Evolutionary conservation across 2,113 vertebrate genomes (phyloP).

Genomic region (Indicator maculatus): DNA sequence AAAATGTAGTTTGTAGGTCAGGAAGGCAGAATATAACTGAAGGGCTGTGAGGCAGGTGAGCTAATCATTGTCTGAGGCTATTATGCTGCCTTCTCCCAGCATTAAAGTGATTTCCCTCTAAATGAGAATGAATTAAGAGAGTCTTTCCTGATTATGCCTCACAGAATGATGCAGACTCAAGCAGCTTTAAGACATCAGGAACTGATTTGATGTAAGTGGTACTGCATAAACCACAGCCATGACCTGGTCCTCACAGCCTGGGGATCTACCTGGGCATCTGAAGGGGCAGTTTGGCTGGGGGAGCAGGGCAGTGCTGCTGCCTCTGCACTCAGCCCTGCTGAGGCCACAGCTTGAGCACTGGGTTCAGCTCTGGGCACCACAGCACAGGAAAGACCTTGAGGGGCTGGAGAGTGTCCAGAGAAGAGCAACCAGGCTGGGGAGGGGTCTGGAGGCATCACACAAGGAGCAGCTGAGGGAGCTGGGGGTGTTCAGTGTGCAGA

Average conservation of each 20-base stretch:
- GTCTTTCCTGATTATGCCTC: slow-evolving; percentile 16
- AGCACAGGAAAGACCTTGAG: too few relatives aligned
- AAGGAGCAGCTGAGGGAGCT: too few relatives aligned
- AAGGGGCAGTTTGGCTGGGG: background rate
- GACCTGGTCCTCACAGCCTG: background rate
- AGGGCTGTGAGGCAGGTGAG: slow-evolving; percentile 8
- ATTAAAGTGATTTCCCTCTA: background rate
- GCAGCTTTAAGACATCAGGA: background rate
- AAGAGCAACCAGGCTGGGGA: too few relatives aligned
- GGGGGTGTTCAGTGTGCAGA: too few relatives aligned
- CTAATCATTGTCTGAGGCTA: background rate
- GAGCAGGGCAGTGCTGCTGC: too few relatives aligned
- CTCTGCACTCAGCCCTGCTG: too few relatives aligned
- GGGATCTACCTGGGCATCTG: background rate
- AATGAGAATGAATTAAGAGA: background rate
- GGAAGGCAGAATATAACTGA: background rate
- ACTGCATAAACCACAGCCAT: background rate
- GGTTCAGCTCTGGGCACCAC: too few relatives aligned
- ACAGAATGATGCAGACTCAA: background rate
- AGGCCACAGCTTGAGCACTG: too few relatives aligned
- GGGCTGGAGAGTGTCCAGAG: too few relatives aligned
- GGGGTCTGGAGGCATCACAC: too few relatives aligned
- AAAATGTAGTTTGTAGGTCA: slow-evolving; percentile 18
- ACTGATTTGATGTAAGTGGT: background rate
- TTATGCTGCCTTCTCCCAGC: background rate